These are phyloP conservation scores for Pterocles burchelli DNA, from an alignment of 2,113 vertebrate species.

Conservation along the genomic window DNA sequence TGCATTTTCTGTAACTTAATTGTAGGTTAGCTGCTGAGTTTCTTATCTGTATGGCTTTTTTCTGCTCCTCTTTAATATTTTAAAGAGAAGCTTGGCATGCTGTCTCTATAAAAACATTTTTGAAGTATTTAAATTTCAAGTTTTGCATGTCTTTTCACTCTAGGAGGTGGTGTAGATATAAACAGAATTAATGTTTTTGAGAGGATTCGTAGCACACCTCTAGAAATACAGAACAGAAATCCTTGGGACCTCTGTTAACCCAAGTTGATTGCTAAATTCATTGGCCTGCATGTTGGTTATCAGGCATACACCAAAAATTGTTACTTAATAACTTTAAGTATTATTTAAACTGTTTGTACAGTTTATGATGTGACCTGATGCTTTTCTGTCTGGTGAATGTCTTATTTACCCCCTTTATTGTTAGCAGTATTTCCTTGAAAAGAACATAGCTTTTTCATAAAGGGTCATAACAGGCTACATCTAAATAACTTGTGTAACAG, in stretches of 20 bases:
- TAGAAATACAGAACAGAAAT: not conserved
- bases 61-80: not conserved
- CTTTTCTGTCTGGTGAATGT: not conserved
- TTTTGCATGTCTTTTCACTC: not conserved
- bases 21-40: not conserved
- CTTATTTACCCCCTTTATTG: not conserved
- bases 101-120: not conserved
- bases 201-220: not conserved
- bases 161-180: not conserved
- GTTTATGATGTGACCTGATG: not conserved
- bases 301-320: not conserved
- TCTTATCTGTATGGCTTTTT: not conserved
- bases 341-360: not conserved
- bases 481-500: not conserved
- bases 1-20: not conserved
- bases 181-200: not conserved
- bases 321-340: not conserved
- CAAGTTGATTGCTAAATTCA: not conserved
- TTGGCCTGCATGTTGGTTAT: not conserved
- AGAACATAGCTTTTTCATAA: not conserved
- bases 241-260: not conserved
- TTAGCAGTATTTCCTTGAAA: not conserved
- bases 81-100: not conserved
- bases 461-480: accelerated
- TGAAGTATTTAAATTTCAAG: not conserved